A percentile compares a stretch with the other conserved stretches of the same genome.
phyloP scores from a whole-genome alignment of 2,113 vertebrate species.

The Perca schrenkii region DNA sequence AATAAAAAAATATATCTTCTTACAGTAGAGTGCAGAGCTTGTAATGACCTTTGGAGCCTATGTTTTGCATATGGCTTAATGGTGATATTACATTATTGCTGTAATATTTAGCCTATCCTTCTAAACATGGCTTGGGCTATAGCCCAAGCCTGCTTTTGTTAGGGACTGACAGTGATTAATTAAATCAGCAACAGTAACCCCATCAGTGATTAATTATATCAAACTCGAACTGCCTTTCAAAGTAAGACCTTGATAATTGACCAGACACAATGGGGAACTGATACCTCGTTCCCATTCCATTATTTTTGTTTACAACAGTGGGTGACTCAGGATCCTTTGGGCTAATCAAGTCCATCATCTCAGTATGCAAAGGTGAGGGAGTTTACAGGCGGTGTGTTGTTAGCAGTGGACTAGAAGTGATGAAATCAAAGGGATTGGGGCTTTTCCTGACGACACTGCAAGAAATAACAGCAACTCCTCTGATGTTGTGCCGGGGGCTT shows the following conservation, averaged over 20 bases:
- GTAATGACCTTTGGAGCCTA: conserved; percentile 11
- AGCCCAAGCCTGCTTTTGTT: conserved; percentile 9
- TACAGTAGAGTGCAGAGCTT: not conserved
- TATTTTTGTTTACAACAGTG: conserved; percentile 24
- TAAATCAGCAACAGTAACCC: conserved; percentile 38
- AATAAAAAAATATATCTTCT: not conserved
- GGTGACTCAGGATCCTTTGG: conserved; percentile 10
- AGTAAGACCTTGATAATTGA: conserved; percentile 44
- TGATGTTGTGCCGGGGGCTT: conserved; percentile 19
- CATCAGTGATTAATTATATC: conserved; percentile 47
- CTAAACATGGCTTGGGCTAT: not conserved
- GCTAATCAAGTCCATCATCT: conserved; percentile 43
- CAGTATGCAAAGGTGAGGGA: conserved; percentile 42
- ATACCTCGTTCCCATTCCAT: conserved; percentile 15
- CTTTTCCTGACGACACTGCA: conserved; percentile 60
- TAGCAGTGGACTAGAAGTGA: conserved; percentile 48
- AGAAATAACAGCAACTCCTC: conserved; percentile 57
- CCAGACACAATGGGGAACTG: conserved; percentile 37
- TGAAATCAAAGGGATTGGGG: conserved; percentile 56
- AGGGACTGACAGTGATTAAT: conserved; percentile 37
- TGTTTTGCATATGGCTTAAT: not conserved
- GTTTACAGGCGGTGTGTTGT: not conserved
- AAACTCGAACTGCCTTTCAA: conserved; percentile 18
- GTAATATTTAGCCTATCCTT: not conserved
- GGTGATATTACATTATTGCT: not conserved